Base-by-base conservation (phyloP, 2,888 invertebrate genomes). In the Lacanobia wlatinum region DNA sequence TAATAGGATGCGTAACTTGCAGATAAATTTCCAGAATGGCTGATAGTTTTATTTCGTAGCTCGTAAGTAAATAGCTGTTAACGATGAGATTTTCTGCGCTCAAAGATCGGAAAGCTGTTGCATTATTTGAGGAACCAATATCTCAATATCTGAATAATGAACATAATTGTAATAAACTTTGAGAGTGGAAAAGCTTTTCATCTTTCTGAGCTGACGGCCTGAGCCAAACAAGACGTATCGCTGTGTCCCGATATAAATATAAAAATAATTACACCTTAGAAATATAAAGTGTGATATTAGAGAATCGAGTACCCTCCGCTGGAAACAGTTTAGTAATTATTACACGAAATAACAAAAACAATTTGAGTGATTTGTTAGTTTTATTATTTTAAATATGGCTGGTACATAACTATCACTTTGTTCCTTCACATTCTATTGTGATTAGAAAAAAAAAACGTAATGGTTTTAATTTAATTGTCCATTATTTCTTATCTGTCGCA, bases 231-330 rank as follows among this genome's bases (percentile, higher is more conserved):
- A 55, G n/a, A 75, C 68, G 73, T 68, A 50, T 56, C 23, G 56
- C 50, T 66, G 66, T 63, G 38, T 56, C 58, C 60, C 21, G 50
- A 71, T 70, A 71, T 83, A 84, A 79, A 76, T 83, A 34, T 5
- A 87, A 85, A 74, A 76, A 77, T 71, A 79, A 84, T 87, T 84
- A 87, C 87, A 88, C 84, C 70, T 84, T 90, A 90, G 89, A 86
- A 74, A 83, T 87, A 86, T 89, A 90, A 90, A 85, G 93, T 91
- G 93, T 93, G 93, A 93, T 93, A 93, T 91, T 93, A 93, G 93
- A 88, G 80, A 88, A 88, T 88, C 76, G 84, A 84, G 84, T 84
- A 83, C 86, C 91, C 91, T 91, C 90, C 83, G 68, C 63, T 69
- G 72, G 74, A 78, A 78, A 76, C 72, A 10, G 62, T 70, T 70